Evolutionary conservation across 2,113 vertebrate species (phyloP), one percentile per base, ranked within the genome.

Genomic region (Rhabdomys dilectus): DNA sequence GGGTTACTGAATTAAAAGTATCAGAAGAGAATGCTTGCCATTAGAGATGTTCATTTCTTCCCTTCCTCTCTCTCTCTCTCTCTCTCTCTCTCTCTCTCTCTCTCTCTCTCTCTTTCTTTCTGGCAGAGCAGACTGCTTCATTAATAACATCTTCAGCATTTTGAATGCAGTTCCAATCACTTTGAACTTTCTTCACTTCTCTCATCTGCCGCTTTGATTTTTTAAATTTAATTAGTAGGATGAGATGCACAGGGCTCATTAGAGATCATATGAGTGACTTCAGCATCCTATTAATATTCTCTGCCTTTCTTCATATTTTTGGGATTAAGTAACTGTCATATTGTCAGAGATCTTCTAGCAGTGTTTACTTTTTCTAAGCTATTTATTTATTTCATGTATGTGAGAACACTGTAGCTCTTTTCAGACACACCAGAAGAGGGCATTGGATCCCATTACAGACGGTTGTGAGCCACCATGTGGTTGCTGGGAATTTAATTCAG

Each of bases 121-220:
- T 92, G 94, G 85, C n/a, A 75, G 62, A 90, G 9, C 45, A 2
- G 26, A 29, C 34, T 72, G 39, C 64, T 60, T 95, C 81, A 53
- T 95, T 58, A 86, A 62, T 95, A 90, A 94, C 66, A 93, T 93
- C 68, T 82, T 76, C 36, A 88, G 48, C 45, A 21, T 90, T 81
- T 94, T 96, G 22, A 93, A 77, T 45, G 92, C 17, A 29, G 11
- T 75, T 91, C 90, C 16, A 94, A 16, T 95, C 70, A 56, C 91
- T 96, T 91, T 89, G 22, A 89, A 76, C 88, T 81, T 94, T 81
- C 73, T 85, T 91, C 36, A 82, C 0, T 82, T 86, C 80, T 93
- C 93, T 93, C 19, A 51, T 95, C 45, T 60, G 31, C 5, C 11
- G 66, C 66, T 88, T 81, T 89, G 42, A n/a, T 9, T 26, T 96